These are phyloP conservation scores for Channa maculata DNA, from an alignment of 2,113 vertebrate species.

Conservation along the genomic window DNA sequence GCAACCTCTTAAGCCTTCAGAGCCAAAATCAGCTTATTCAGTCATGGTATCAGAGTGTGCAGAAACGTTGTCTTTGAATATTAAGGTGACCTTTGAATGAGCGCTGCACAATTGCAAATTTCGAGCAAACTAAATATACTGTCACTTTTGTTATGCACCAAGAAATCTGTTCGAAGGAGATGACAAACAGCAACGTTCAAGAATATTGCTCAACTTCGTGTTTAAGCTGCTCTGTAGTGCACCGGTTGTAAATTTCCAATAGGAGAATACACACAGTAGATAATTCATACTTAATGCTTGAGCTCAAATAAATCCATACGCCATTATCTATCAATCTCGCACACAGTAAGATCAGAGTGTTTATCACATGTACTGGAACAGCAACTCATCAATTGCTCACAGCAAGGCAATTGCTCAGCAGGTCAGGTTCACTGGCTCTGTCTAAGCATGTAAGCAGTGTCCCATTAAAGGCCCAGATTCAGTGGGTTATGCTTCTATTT, in stretches of 20 bases:
- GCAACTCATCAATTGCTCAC: constrained; percentile 53
- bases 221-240: not conserved
- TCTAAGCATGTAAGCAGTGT: constrained; percentile 64
- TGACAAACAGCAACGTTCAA: constrained; percentile 1
- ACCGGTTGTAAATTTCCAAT: constrained; percentile 2
- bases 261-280: not conserved
- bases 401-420: constrained; percentile 46
- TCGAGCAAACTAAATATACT: constrained; percentile 9
- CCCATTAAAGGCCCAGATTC: constrained; percentile 66
- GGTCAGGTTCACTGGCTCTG: constrained; percentile 56
- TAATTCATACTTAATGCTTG: constrained; percentile 16
- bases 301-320: constrained; percentile 30
- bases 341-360: constrained; percentile 15
- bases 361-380: constrained; percentile 20
- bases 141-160: constrained; percentile 29
- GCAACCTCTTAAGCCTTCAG: constrained; percentile 25
- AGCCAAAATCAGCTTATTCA: constrained; percentile 52
- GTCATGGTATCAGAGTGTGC: constrained; percentile 43
- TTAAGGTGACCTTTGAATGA: constrained; percentile 55
- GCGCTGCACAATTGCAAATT: constrained; percentile 32
- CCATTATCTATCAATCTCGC: constrained; percentile 34
- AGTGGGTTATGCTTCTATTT: constrained; percentile 65
- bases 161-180: not conserved
- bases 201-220: constrained; percentile 5
- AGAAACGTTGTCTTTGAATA: constrained; percentile 61